phyloP scores from a whole-genome alignment of 2,113 vertebrate genomes.

The Gavialis gangeticus region DNA sequence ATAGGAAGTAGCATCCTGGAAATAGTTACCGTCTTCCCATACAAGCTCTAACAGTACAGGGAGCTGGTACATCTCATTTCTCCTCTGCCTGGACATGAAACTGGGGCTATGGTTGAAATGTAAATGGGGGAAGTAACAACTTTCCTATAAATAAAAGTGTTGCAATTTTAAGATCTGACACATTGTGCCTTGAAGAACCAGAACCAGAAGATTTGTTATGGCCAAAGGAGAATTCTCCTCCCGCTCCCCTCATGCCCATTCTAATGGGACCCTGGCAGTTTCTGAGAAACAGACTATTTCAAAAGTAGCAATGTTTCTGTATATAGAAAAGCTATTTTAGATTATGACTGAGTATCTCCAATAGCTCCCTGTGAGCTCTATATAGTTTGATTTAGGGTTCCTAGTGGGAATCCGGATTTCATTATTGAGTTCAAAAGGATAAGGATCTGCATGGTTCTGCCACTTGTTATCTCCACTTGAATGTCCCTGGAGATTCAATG shows the following conservation, averaged over 20 bases:
- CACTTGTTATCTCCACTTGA: no score
- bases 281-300: neutral
- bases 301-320: neutral
- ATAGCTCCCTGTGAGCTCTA: neutral
- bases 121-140: rapidly evolving
- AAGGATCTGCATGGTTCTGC: no score
- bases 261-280: neutral
- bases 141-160: neutral
- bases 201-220: neutral
- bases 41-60: no score
- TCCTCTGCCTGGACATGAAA: neutral
- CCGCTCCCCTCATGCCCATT: no score
- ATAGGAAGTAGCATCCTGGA: neutral
- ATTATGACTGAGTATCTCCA: neutral
- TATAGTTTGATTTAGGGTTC: neutral
- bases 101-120: neutral
- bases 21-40: neutral
- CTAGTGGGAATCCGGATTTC: no score
- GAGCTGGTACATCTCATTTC: neutral
- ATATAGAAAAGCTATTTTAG: neutral
- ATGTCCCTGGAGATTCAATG: no score
- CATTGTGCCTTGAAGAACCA: neutral
- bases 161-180: neutral
- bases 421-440: no score
- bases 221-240: neutral